Conservation (phyloP, 2,888 invertebrate genomes). For the Lasioglossum calceatum region DNA sequence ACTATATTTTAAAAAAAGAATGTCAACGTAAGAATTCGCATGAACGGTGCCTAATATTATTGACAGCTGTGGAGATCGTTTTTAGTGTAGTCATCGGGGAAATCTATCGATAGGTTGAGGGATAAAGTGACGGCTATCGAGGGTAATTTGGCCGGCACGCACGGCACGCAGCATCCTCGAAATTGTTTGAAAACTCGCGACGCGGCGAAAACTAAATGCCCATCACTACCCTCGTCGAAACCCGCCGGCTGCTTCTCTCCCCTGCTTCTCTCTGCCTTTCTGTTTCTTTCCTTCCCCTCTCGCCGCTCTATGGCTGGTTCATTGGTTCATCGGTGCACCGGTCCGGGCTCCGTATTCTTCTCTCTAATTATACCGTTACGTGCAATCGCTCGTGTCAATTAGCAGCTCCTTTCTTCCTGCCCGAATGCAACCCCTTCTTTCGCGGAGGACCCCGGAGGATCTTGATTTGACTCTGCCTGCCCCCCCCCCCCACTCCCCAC, state of each 20-base stretch:
- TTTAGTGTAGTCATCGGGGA: too few relatives aligned
- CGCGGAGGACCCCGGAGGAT: slow-evolving; percentile 50
- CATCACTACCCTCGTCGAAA: slow-evolving; percentile 68
- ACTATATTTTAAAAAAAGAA: too few relatives aligned
- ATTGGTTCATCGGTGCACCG: slow-evolving; percentile 75
- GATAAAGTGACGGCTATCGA: background rate
- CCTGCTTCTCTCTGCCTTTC: slow-evolving; percentile 69
- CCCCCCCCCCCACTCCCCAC: background rate
- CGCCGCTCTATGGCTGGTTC: slow-evolving; percentile 57
- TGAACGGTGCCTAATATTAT: too few relatives aligned
- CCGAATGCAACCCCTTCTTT: slow-evolving; percentile 55
- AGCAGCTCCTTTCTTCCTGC: slow-evolving; percentile 74
- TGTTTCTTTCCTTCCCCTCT: slow-evolving; percentile 58
- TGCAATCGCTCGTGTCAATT: slow-evolving; percentile 76
- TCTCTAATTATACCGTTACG: slow-evolving; percentile 76
- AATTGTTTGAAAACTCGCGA: slow-evolving; percentile 53
- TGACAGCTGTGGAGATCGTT: too few relatives aligned
- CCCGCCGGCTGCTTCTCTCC: slow-evolving; percentile 71
- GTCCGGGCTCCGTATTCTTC: slow-evolving; percentile 73
- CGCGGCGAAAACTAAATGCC: slow-evolving; percentile 24
- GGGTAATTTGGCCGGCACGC: background rate
- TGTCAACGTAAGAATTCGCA: too few relatives aligned
- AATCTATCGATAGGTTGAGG: background rate
- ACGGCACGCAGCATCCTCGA: background rate
- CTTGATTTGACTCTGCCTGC: slow-evolving; percentile 57